Evolutionary conservation across 2,797 vertebrate species (phyloP).

Genomic region (Psittacula echo): DNA sequence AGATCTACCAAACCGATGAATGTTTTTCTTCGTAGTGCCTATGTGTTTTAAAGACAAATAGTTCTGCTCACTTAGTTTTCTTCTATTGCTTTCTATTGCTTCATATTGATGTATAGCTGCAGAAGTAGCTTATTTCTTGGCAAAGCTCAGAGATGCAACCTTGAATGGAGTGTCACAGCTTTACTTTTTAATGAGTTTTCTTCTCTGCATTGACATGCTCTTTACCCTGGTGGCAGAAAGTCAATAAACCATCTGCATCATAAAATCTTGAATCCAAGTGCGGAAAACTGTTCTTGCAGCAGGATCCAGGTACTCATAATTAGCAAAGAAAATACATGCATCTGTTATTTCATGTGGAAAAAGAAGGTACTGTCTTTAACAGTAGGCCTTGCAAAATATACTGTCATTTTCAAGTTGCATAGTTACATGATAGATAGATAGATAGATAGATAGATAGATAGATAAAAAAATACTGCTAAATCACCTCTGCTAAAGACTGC

Average conservation of each 20-base stretch:
- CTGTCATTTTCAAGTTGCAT: background rate
- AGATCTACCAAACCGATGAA: background rate
- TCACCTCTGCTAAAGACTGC: background rate
- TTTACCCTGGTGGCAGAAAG: background rate
- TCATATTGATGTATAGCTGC: background rate
- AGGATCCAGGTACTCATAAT: background rate
- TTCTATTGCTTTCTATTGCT: background rate
- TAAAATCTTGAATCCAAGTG: background rate
- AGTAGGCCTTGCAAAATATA: background rate
- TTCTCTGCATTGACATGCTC: background rate
- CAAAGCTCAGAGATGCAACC: background rate
- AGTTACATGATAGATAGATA: background rate
- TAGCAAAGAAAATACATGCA: background rate
- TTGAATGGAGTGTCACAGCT: background rate
- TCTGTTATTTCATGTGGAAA: background rate
- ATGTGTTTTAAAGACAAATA: background rate
- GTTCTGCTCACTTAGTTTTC: background rate
- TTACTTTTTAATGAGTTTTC: background rate
- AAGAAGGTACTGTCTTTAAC: background rate
- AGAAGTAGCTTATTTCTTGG: background rate
- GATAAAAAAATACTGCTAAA: background rate
- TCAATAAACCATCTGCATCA: background rate
- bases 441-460: background rate
- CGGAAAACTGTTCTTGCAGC: background rate
- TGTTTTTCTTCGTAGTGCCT: background rate